Evolutionary conservation across 2,888 invertebrate genomes (phyloP), one percentile per base, ranked within the genome.

Genomic region (Syrista parreyssii): DNA sequence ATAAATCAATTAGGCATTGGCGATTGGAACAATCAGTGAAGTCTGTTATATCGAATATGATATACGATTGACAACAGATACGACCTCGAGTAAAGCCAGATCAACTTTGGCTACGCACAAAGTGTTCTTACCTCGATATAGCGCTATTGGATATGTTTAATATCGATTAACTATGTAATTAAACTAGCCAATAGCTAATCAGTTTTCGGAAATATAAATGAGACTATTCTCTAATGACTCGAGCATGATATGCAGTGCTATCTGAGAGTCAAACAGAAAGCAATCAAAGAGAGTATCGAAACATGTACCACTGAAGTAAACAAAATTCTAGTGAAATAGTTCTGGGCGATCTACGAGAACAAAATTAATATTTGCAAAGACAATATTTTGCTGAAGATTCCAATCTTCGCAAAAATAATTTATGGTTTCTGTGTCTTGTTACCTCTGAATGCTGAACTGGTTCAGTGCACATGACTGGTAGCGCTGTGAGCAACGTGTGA

Each of bases 401-500:
- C 1, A 55, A 15, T 55, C 55, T 55, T 55, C 55, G 55, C 55
- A 55, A 55, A 23, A 23, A 9, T 55, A 55, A 55, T 15, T 55
- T 6, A 9, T 55, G 23, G 9, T 23, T 55, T 9, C 2, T 55
- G 23, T 55, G 55, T 12, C 15, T 11, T 34, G 73, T 80, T 84
- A 91, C 91, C 87, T 91, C 91, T 32, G 91, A 91, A 84, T 90
- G 90, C 82, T 91, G 91, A 78, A 90, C 88, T 75, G 91, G 91
- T 83, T 91, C 91, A 11, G 91, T 90, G 34, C 91, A 91, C 93
- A 94, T 95, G 85, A 95, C 95, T 78, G 96, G 96, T 88, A 96
- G 92, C 89, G 95, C 95, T 83, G 96, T 95, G 82, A 98, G 94
- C 87, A 97, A 93, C 84, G 96, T 96, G 90, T 97, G 97, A 86